Evolutionary conservation across 2,113 vertebrate species (phyloP).

Genomic region (Macrotis lagotis): DNA sequence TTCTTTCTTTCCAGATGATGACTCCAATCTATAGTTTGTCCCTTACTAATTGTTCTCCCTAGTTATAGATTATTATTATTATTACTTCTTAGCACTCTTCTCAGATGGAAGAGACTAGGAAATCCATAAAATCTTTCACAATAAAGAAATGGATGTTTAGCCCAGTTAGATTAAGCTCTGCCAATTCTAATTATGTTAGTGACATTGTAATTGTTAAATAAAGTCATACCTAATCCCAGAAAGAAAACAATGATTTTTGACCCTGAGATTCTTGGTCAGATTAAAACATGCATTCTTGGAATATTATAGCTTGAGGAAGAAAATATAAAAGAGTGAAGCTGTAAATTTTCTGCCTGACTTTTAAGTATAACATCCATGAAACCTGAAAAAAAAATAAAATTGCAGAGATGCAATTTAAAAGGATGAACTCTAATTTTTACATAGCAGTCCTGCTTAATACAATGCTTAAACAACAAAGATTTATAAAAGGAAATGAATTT

Average conservation of each 20-base stretch:
- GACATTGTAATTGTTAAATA: not conserved
- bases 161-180: not conserved
- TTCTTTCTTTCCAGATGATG: not conserved
- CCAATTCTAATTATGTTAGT: not conserved
- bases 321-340: not conserved
- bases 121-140: not conserved
- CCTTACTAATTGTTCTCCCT: not conserved
- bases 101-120: no score
- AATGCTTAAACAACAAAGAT: conserved; percentile 66
- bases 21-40: not conserved
- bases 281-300: not conserved
- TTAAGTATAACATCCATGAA: not conserved
- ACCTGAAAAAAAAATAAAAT: conserved; percentile 63
- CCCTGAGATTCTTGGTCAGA: not conserved
- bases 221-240: not conserved
- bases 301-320: not conserved
- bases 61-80: not conserved
- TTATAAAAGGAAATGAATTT: conserved; percentile 79
- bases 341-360: not conserved
- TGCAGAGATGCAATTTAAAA: conserved; percentile 81
- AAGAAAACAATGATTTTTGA: not conserved
- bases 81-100: not conserved
- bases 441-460: conserved; percentile 80
- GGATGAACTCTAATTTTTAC: conserved; percentile 74
- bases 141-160: not conserved